These are phyloP conservation scores for Phanerotoma sp. DNA, from an alignment of 2,888 invertebrate species.

Conservation along the genomic window DNA sequence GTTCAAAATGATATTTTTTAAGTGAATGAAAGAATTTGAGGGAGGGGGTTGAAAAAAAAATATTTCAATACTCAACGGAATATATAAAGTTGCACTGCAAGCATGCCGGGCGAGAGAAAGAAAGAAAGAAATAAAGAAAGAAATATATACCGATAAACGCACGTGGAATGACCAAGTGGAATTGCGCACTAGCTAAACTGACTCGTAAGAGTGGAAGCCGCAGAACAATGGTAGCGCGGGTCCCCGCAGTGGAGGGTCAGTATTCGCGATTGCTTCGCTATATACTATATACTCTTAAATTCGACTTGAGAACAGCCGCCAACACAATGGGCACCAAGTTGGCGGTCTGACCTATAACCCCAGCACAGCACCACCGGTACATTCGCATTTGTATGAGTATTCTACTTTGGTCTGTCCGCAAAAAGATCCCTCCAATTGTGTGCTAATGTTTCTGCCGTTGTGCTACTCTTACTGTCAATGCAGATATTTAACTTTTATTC, in stretches of 20 bases:
- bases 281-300: not conserved
- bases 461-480: slow-evolving; percentile 11
- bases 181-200: slow-evolving; percentile 39
- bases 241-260: slow-evolving; percentile 22
- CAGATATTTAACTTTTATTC: slow-evolving; percentile 3
- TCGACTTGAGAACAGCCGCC: slow-evolving; percentile 48
- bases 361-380: slow-evolving; percentile 30
- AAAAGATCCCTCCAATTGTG: slow-evolving; percentile 53
- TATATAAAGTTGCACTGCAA: slow-evolving; percentile 6
- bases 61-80: slow-evolving; percentile 4
- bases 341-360: slow-evolving; percentile 55
- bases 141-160: slow-evolving; percentile 17
- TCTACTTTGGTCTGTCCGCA: slow-evolving; percentile 22
- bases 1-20: no score
- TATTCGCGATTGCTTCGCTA: slow-evolving; percentile 6
- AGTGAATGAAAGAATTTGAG: no score
- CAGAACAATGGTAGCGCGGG: slow-evolving; percentile 48
- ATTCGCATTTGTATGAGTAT: slow-evolving; percentile 44
- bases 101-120: not conserved
- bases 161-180: slow-evolving; percentile 25
- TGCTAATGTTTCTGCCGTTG: slow-evolving; percentile 49
- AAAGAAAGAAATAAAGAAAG: slow-evolving; percentile 4
- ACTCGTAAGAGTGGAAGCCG: slow-evolving; percentile 54
- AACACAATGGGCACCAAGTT: slow-evolving; percentile 56
- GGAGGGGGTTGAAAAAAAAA: not conserved